phyloP scores from a whole-genome alignment of 64 coral and sea anemone species.

The Actinia equina region DNA sequence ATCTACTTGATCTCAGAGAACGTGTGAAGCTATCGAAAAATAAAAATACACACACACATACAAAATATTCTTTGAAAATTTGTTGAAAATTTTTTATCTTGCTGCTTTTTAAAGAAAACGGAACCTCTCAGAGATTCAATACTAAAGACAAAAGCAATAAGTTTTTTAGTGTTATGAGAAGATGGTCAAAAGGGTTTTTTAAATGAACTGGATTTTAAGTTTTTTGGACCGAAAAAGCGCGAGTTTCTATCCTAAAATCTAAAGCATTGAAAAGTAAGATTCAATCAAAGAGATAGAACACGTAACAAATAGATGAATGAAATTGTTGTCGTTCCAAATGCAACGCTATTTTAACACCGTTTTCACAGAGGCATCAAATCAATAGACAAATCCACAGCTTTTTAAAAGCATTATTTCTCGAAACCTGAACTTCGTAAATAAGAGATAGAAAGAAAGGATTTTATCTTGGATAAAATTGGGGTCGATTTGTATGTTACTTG shows the following conservation, averaged over 20 bases:
- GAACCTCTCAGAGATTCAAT: not conserved
- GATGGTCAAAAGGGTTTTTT: not conserved
- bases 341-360: not conserved
- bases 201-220: not conserved
- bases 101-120: not conserved
- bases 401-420: not conserved
- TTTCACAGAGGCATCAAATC: not conserved
- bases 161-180: not conserved
- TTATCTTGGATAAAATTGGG: not conserved
- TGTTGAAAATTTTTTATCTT: no score
- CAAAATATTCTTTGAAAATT: no score
- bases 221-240: not conserved
- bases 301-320: not conserved
- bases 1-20: no score
- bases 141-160: not conserved
- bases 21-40: no score
- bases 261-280: not conserved
- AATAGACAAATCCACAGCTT: not conserved
- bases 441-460: not conserved
- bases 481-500: not conserved
- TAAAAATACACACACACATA: no score
- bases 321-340: not conserved
- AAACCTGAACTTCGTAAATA: not conserved
- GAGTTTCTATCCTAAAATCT: not conserved
- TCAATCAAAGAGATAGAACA: not conserved